Evolutionary conservation across 1,140 invertebrate species (phyloP).

Genomic region (Temnothorax curvispinosus): DNA sequence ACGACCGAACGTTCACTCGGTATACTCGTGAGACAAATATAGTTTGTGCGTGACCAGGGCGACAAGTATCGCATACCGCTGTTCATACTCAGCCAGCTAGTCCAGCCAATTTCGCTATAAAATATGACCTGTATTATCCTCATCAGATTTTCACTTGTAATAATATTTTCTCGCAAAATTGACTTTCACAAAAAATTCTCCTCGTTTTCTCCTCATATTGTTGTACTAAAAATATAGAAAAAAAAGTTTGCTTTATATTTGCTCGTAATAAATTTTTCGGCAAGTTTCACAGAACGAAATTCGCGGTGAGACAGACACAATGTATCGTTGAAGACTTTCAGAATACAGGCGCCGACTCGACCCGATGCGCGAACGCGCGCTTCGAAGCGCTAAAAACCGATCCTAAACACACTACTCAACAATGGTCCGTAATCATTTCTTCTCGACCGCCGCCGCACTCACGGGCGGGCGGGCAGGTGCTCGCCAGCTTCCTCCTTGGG

Average conservation of each 20-base stretch:
- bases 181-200: not conserved
- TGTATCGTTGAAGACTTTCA: not conserved
- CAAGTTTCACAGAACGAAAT: slow-evolving; percentile 27
- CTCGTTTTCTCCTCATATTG: not conserved
- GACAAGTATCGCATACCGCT: slow-evolving; percentile 67
- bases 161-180: not conserved
- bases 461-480: slow-evolving; percentile 61
- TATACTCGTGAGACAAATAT: slow-evolving; percentile 77
- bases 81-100: not conserved
- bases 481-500: not conserved
- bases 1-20: slow-evolving; percentile 31
- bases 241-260: not conserved
- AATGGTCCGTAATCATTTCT: slow-evolving; percentile 71
- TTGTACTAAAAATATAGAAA: not conserved
- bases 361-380: slow-evolving; percentile 30
- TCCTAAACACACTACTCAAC: slow-evolving; percentile 72
- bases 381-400: slow-evolving; percentile 59
- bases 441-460: slow-evolving; percentile 1
- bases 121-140: not conserved
- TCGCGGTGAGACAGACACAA: not conserved
- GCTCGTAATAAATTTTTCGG: slow-evolving; percentile 22
- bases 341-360: slow-evolving; percentile 16
- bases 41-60: slow-evolving; percentile 79
- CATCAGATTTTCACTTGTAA: not conserved
- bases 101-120: not conserved